These are phyloP conservation scores for Spilosoma lubricipeda DNA, from an alignment of 2,888 invertebrate species.

Conservation along the genomic window DNA sequence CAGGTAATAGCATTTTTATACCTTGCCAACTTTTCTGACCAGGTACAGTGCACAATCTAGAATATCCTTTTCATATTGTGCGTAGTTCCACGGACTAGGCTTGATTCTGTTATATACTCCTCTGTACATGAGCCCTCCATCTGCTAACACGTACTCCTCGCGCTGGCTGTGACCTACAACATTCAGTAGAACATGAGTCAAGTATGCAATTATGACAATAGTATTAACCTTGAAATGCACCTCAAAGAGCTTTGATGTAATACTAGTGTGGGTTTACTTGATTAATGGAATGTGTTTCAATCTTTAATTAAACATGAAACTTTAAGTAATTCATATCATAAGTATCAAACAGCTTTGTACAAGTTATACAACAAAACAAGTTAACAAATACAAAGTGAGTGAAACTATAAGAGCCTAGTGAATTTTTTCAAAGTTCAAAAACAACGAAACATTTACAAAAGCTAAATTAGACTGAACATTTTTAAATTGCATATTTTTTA, in stretches of 20 bases:
- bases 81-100: slow-evolving; percentile 96
- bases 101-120: slow-evolving; percentile 94
- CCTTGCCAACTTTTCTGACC: slow-evolving; percentile 90
- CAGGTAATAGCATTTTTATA: slow-evolving; percentile 51
- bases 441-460: background rate
- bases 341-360: background rate
- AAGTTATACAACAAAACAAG: background rate
- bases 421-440: background rate
- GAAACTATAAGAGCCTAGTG: background rate
- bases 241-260: slow-evolving; percentile 9
- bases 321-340: background rate
- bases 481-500: background rate
- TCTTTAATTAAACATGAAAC: background rate
- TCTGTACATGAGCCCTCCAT: slow-evolving; percentile 96
- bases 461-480: background rate
- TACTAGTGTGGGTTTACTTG: slow-evolving; percentile 15
- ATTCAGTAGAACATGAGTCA: slow-evolving; percentile 8
- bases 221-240: background rate
- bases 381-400: background rate
- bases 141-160: slow-evolving; percentile 94
- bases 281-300: slow-evolving; percentile 1
- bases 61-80: slow-evolving; percentile 94
- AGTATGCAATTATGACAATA: background rate
- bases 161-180: slow-evolving; percentile 88
- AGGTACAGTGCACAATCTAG: slow-evolving; percentile 92